Conservation (phyloP, 2,113 vertebrate genomes). For the Callochromis pleurospilus region DNA sequence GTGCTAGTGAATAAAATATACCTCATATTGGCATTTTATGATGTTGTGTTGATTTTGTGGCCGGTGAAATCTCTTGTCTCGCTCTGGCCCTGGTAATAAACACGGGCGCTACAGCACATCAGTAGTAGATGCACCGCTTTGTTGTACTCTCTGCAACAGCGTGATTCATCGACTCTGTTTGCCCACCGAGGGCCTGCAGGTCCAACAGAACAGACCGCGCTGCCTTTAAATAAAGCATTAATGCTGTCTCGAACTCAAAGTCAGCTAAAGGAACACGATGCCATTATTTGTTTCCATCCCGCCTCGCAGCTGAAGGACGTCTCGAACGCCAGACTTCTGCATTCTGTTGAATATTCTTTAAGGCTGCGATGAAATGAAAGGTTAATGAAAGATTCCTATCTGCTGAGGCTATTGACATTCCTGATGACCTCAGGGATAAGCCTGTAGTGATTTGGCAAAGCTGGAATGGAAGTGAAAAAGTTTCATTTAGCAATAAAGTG, state of each 20-base stretch:
- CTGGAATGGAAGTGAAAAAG: constrained; percentile 20
- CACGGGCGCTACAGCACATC: neutral
- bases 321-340: neutral
- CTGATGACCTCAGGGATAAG: constrained; percentile 42
- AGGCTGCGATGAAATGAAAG: constrained; percentile 14
- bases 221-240: neutral
- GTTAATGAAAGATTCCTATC: constrained; percentile 57
- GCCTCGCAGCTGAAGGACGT: neutral
- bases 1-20: constrained; percentile 13
- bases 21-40: constrained; percentile 4
- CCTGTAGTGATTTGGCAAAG: neutral
- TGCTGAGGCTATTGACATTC: constrained; percentile 29
- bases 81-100: neutral
- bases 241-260: neutral
- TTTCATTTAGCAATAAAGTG: constrained; percentile 19
- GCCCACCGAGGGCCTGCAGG: neutral
- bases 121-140: neutral
- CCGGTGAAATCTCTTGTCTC: neutral
- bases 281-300: neutral
- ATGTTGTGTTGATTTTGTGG: constrained; percentile 1
- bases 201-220: neutral
- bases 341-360: constrained; percentile 21
- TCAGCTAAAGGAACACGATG: neutral
- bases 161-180: constrained; percentile 25
- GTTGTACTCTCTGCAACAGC: neutral